Percentiles rank a stretch among this genome's conserved stretches.
These are phyloP conservation scores for Bovichtus diacanthus DNA, from an alignment of 2,797 vertebrate genomes.

Conservation along the genomic window DNA sequence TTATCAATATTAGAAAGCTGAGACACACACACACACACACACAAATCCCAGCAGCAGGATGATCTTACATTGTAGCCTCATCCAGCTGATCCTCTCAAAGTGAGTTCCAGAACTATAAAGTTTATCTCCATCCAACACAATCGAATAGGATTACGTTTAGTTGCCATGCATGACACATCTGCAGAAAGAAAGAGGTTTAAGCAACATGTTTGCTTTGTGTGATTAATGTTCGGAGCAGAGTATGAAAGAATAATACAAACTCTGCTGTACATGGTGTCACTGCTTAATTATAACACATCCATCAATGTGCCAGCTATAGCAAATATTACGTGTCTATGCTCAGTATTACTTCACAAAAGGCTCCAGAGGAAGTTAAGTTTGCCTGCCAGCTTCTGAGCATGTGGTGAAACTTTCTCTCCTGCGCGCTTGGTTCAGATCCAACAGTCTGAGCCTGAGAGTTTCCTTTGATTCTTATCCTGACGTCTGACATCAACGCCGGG, in stretches of 20 bases:
- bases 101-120: no score
- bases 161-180: slow-evolving; percentile 18
- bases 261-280: background rate
- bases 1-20: slow-evolving; percentile 52
- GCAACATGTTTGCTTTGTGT: slow-evolving; percentile 18
- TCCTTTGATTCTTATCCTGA: slow-evolving; percentile 72
- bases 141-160: slow-evolving; percentile 3
- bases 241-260: slow-evolving; percentile 24
- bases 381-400: no score
- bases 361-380: no score
- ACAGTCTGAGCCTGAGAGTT: slow-evolving; percentile 55
- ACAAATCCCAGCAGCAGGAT: slow-evolving; percentile 20
- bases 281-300: slow-evolving; percentile 21
- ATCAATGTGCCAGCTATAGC: slow-evolving; percentile 11
- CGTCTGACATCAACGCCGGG: slow-evolving; percentile 56
- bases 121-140: slow-evolving; percentile 16
- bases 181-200: slow-evolving; percentile 27
- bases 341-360: background rate
- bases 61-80: no score
- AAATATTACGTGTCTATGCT: slow-evolving; percentile 17
- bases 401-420: slow-evolving; percentile 43
- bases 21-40: slow-evolving; percentile 47
- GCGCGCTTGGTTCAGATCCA: slow-evolving; percentile 38
- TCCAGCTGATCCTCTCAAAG: no score
- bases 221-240: slow-evolving; percentile 10